phyloP scores from a whole-genome alignment of 1,140 invertebrate genomes.

The Bactericera cockerelli region DNA sequence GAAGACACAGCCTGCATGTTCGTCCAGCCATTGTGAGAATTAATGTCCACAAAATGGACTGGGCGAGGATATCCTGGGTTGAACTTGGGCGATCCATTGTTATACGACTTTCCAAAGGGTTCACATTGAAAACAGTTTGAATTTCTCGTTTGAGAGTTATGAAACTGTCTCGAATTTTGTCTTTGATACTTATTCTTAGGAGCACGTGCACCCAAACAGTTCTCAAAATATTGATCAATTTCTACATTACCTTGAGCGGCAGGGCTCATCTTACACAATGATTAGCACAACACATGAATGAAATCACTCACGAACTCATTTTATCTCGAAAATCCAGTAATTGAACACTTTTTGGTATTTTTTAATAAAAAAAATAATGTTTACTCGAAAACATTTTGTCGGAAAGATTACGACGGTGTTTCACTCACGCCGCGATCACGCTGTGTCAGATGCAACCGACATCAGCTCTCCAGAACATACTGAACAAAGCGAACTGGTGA shows the following conservation, averaged over 20 bases:
- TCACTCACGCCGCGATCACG: background rate
- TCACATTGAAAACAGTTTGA: background rate
- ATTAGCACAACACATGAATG: background rate
- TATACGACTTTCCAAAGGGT: background rate
- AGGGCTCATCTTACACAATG: conserved; percentile 37
- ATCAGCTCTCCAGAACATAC: background rate
- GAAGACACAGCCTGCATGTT: conserved; percentile 53
- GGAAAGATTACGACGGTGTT: background rate
- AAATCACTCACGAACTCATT: background rate
- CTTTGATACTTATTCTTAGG: background rate
- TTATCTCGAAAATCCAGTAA: background rate
- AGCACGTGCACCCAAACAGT: conserved; percentile 30
- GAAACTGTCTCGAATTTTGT: conserved; percentile 7
- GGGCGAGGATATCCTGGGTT: conserved; percentile 23
- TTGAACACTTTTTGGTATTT: no score
- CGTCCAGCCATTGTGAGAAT: conserved; percentile 34
- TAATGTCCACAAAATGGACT: background rate
- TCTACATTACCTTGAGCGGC: conserved; percentile 39
- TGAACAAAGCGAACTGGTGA: no score
- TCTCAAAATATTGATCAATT: conserved; percentile 48
- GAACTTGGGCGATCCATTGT: conserved; percentile 18
- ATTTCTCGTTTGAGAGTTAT: background rate
- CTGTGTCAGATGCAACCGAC: background rate
- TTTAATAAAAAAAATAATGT: no score
- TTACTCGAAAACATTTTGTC: background rate